Conservation (phyloP, 2,888 invertebrate genomes). For the Embidobia sp. region DNA sequence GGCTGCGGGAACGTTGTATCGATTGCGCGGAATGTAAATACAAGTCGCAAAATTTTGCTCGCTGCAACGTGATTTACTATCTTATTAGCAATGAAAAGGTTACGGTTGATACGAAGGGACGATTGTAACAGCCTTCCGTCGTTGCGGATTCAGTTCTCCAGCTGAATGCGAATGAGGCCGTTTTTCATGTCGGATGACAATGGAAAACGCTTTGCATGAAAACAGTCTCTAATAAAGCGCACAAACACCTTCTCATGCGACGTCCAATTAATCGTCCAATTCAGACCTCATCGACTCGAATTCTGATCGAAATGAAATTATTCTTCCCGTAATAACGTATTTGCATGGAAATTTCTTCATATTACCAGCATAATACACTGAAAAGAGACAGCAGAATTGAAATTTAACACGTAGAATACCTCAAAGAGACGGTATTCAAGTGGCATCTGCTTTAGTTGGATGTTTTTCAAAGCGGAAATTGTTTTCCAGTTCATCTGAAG, state of each 20-base stretch:
- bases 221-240: slow-evolving; percentile 3
- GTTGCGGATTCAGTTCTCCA: slow-evolving; percentile 14
- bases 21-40: slow-evolving; percentile 18
- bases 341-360: too few species aligned
- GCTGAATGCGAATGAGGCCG: slow-evolving; percentile 32
- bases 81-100: slow-evolving; percentile 48
- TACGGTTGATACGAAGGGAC: slow-evolving; percentile 21
- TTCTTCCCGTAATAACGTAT: too few species aligned
- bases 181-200: slow-evolving; percentile 40
- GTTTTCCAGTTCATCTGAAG: too few species aligned
- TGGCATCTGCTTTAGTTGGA: too few species aligned
- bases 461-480: too few species aligned
- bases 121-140: slow-evolving; percentile 18
- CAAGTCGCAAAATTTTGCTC: slow-evolving; percentile 9
- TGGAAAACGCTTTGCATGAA: slow-evolving; percentile 27
- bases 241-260: neutral
- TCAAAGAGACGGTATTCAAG: too few species aligned
- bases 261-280: neutral
- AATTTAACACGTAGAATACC: too few species aligned
- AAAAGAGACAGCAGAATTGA: too few species aligned
- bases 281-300: too few species aligned
- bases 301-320: too few species aligned
- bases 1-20: slow-evolving; percentile 17
- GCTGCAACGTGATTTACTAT: slow-evolving; percentile 22
- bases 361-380: too few species aligned